Evolutionary conservation across 2,113 vertebrate species (phyloP), one percentile per base, ranked within the genome.

Genomic region (Xenotilapia caudafasciata): DNA sequence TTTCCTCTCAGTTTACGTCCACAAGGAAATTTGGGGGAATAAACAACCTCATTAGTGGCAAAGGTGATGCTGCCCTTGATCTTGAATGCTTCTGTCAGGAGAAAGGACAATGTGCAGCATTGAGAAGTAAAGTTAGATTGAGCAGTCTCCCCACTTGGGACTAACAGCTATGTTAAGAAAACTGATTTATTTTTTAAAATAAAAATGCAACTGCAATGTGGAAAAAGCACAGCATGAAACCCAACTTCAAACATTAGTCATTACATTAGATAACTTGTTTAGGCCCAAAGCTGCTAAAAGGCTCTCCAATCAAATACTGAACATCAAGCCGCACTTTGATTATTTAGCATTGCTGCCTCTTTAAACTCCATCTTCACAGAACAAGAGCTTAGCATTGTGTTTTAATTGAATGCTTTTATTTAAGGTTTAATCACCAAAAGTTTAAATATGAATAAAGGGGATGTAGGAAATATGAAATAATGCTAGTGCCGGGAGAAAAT

Each of bases 11-110:
- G 75, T 81, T 87, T 79, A 68, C 84, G 89, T 92, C 93, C 91
- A 86, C 85, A 79, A 93, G 93, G 91, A 94, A 93, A 95, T 95
- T 91, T 92, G 65, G 82, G 88, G 89, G 92, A 92, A 93, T 95
- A 94, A 94, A 94, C 93, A 90, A 79, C 79, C 93, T 94, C 90
- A 93, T 94, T 94, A 95, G 92, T 88, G 85, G 91, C 87, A 92
- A 93, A 94, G 94, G 93, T 95, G 95, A 93, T 85, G 86, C 38
- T 83, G 94, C 85, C 95, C 93, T 95, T 95, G 94, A 93, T 93
- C 55, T 73, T 83, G 83, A 93, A 88, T 86, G 89, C 60, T 87
- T 92, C 70, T 88, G 79, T 93, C 88, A 82, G 80, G 86, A 89
- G 86, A 86, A 92, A 87, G 85, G 84, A 90, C 80, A 91, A 90